A percentile compares a stretch with the other conserved stretches of the same genome.
phyloP scores from a whole-genome alignment of 2,797 vertebrate species.

The Sebastes variabilis region DNA sequence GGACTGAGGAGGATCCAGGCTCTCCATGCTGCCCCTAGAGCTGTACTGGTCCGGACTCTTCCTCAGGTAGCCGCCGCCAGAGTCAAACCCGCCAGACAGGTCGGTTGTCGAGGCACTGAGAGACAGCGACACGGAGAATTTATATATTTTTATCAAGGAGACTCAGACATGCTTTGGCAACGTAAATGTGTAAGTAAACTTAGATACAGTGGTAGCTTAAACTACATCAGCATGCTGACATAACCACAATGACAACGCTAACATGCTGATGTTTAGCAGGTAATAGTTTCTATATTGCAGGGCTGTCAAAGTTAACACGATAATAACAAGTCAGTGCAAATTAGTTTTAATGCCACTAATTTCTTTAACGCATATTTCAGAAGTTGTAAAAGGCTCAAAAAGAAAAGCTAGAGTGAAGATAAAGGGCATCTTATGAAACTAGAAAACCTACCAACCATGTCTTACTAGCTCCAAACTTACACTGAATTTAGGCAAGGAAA shows the following conservation, averaged over 20 bases:
- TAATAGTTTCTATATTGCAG: background rate
- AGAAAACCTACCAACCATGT: too few relatives aligned
- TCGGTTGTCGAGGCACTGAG: slow-evolving; percentile 90
- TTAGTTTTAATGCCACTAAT: too few relatives aligned
- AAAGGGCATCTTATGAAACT: too few relatives aligned
- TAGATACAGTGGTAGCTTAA: background rate
- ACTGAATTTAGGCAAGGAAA: too few relatives aligned
- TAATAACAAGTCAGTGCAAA: too few relatives aligned
- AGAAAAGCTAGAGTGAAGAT: too few relatives aligned
- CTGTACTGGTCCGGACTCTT: slow-evolving; percentile 95
- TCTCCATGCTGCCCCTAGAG: slow-evolving; percentile 96
- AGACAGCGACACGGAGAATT: background rate
- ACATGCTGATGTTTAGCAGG: background rate
- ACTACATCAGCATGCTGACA: background rate
- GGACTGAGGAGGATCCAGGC: slow-evolving; percentile 83
- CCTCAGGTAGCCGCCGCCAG: slow-evolving; percentile 85
- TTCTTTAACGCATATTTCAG: too few relatives aligned
- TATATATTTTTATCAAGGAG: background rate
- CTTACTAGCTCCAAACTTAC: too few relatives aligned
- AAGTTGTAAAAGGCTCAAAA: too few relatives aligned
- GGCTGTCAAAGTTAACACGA: too few relatives aligned
- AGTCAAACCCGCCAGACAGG: slow-evolving; percentile 88
- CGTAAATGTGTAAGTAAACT: background rate
- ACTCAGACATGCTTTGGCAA: background rate
- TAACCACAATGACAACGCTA: background rate